Evolutionary conservation across 2,888 invertebrate species (phyloP), one percentile per base, ranked within the genome.

Genomic region (Cosmopolites sordidus): DNA sequence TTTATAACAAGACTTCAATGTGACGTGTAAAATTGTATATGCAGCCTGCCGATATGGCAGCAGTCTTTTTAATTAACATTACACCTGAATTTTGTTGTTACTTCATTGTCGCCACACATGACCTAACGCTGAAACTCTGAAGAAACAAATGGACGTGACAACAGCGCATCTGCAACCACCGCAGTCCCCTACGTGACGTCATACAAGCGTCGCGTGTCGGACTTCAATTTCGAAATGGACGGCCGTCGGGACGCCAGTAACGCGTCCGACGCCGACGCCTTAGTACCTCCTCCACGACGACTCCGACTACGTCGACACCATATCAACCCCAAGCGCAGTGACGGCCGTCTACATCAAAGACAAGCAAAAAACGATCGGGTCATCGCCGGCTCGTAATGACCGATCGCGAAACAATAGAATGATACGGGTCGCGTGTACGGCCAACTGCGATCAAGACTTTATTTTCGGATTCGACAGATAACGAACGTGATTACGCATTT

Each of bases 191-290:
- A 17, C 9, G n/a, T 54, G 49, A 54, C 54, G 54, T 54, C 49
- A 49, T 44, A 2, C 33, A 11, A 11, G 46, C 54, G 49, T 54
- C 54, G 54, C 54, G 49, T 54, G 54, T 48, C 48, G 38, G 43
- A 52, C 48, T 39, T 37, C 44, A 37, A 48, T 46, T 48, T 29
- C 41, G 16, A n/a, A 46, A 49, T 27, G 41, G 54, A 49, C 45
- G 45, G 33, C 44, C 46, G 50, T 16, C 44, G 50, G 22, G 40
- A 22, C 42, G 45, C 41, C 49, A 50, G 49, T 54, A 49, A 39
- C 29, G 30, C 17, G 48, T 6, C 46, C 44, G 54, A 54, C 45
- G 49, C 42, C 49, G 41, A 50, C 43, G 48, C 38, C 30, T 43
- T 43, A 22, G 22, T 8, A 22, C 22, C 22, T 3, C 8, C 8